Conservation (phyloP, 2,888 invertebrate species). For the Lamellibrachia satsuma region DNA sequence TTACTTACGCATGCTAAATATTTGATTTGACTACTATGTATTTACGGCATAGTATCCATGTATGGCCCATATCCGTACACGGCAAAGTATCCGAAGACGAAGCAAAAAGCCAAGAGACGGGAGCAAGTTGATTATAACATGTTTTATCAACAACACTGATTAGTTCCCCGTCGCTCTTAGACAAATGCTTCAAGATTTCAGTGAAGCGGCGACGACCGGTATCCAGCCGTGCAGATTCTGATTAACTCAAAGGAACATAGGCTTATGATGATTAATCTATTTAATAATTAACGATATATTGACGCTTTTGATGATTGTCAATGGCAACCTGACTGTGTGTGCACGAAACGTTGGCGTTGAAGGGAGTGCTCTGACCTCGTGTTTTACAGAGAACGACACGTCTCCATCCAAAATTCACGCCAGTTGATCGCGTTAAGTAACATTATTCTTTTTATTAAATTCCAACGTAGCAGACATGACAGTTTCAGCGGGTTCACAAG, state of each 20-base stretch:
- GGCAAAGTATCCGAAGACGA: too few relatives aligned
- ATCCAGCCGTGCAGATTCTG: not conserved
- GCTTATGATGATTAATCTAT: not conserved
- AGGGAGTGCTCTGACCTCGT: not conserved
- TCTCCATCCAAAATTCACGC: not conserved
- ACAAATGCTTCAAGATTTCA: not conserved
- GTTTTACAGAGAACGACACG: not conserved
- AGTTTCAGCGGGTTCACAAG: not conserved
- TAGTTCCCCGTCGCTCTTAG: not conserved
- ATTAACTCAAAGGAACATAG: not conserved
- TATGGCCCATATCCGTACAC: too few relatives aligned
- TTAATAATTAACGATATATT: not conserved
- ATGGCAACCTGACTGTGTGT: not conserved
- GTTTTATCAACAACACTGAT: not conserved
- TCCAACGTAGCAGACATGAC: not conserved
- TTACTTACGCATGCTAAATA: too few relatives aligned
- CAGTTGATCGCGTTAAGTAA: not conserved
- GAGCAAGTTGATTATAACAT: not conserved
- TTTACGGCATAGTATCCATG: too few relatives aligned
- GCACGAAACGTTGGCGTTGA: slow-evolving; percentile 1
- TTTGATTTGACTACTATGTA: too few relatives aligned
- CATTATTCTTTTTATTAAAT: not conserved
- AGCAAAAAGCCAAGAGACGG: not conserved
- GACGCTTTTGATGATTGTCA: not conserved
- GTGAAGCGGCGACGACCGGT: not conserved